These are phyloP conservation scores for Lagocephalus sceleratus DNA, from an alignment of 2,797 vertebrate species.

Conservation along the genomic window DNA sequence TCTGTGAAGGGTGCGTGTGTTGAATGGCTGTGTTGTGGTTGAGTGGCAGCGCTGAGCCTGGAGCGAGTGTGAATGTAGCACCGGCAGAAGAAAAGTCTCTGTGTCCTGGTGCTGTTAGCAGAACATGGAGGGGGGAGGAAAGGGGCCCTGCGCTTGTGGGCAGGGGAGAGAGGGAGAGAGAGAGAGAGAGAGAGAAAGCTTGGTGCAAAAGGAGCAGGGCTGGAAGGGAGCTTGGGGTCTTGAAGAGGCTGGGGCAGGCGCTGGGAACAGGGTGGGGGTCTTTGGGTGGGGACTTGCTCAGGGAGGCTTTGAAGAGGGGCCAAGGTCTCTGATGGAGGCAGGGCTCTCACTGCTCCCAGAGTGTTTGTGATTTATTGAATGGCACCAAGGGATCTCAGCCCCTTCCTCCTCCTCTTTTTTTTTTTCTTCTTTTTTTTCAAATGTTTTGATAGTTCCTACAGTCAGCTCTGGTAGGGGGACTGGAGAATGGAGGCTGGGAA, in stretches of 20 bases:
- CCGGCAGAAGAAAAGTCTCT: slow-evolving; percentile 74
- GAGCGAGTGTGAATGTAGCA: slow-evolving; percentile 67
- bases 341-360: slow-evolving; percentile 67
- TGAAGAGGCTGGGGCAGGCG: slow-evolving; percentile 34
- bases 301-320: slow-evolving; percentile 63
- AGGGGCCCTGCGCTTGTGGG: slow-evolving; percentile 40
- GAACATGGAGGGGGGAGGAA: neutral
- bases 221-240: slow-evolving; percentile 34
- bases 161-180: slow-evolving; percentile 11
- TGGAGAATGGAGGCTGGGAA: slow-evolving; percentile 59
- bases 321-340: slow-evolving; percentile 44
- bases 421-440: slow-evolving; percentile 30
- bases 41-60: slow-evolving; percentile 62
- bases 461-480: slow-evolving; percentile 52
- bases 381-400: slow-evolving; percentile 70
- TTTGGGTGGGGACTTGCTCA: slow-evolving; percentile 35
- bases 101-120: slow-evolving; percentile 55
- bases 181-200: neutral
- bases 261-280: slow-evolving; percentile 15
- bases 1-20: slow-evolving; percentile 49
- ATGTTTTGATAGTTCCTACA: slow-evolving; percentile 77
- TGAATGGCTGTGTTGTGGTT: slow-evolving; percentile 59
- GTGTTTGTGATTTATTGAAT: slow-evolving; percentile 76
- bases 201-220: slow-evolving; percentile 34
- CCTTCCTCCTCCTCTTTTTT: slow-evolving; percentile 55